Evolutionary conservation across 2,113 vertebrate species (phyloP).

Genomic region (Haliaeetus leucogaster): DNA sequence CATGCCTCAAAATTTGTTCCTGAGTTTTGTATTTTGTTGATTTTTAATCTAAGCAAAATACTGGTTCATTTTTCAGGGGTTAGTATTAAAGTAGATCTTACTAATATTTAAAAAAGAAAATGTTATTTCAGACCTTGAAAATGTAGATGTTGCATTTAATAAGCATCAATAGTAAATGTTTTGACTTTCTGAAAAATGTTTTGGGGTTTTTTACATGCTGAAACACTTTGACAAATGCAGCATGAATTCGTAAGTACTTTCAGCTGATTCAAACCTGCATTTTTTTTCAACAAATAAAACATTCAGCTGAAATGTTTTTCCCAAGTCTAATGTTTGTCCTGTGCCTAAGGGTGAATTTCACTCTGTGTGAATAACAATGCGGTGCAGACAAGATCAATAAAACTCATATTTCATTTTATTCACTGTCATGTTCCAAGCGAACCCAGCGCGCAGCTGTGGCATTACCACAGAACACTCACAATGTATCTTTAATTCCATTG

Average conservation of each 20-base stretch:
- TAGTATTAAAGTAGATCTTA: background rate
- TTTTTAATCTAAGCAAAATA: background rate
- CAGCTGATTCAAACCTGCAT: background rate
- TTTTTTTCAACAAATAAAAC: background rate
- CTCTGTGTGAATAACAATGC: conserved; percentile 11
- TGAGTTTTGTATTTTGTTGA: background rate
- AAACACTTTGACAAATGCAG: background rate
- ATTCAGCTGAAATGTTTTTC: background rate
- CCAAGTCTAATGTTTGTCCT: background rate
- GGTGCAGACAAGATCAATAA: conserved; percentile 10
- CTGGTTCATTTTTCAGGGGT: background rate
- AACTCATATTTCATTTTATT: background rate
- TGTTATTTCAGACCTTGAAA: background rate
- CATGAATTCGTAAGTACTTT: background rate
- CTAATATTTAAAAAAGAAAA: background rate
- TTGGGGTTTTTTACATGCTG: background rate
- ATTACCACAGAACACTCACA: fast-evolving
- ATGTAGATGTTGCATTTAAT: background rate
- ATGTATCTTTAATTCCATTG: background rate
- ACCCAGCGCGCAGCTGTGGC: background rate
- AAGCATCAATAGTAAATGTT: background rate
- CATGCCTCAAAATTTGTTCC: background rate
- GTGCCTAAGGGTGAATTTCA: background rate
- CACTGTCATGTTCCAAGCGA: background rate
- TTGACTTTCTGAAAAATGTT: background rate